Base-by-base conservation (phyloP, 2,888 invertebrate species). In the Aproaerema taeniolella region DNA sequence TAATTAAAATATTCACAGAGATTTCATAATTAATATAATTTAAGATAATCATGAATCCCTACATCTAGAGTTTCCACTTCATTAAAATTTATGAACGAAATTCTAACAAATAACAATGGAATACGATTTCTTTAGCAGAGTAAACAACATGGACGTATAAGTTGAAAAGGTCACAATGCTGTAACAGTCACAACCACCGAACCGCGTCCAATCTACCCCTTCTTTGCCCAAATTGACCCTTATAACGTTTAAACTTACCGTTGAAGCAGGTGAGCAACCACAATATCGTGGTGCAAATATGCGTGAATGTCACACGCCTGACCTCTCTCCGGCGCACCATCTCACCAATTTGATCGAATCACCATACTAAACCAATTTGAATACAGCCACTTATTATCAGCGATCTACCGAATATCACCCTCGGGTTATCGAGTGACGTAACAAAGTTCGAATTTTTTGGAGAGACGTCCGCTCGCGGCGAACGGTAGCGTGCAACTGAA, bases 201-300 rank as follows among this genome's bases (percentile, higher is more conserved):
- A 71, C 70, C 77, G 66, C 60, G 58, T 62, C 74, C 48, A 55
- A 56, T 54, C 52, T 49, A 49, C 45, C 47, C 58, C 67, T 61
- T 61, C 56, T 51, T 53, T 49, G 52, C 56, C 56, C 55, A 66
- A 60, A 62, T 61, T 63, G 59, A 63, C 62, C 60, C 66, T 58
- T 59, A 57, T 40, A 48, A 57, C 47, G 47, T 48, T 53, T 61
- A 67, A 43, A 82, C 85, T 78, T 75, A 85, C 85, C 81, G 58
- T 76, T 70, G 46, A 81, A 74, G 71, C 77, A 81, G 63, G 73
- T 71, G 70, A 79, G 52, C 60, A 83, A 54, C 79, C 79, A 82
- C 58, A 85, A 50, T 37, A 81, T 51, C 41, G 69, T 59, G 39
- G 71, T 65, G 63, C 76, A 79, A 50, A 78, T 55, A 51, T 73